Percentiles rank a stretch among this genome's conserved stretches.
These are phyloP conservation scores for Podocnemis expansa DNA, from an alignment of 2,113 vertebrate species.

Conservation along the genomic window DNA sequence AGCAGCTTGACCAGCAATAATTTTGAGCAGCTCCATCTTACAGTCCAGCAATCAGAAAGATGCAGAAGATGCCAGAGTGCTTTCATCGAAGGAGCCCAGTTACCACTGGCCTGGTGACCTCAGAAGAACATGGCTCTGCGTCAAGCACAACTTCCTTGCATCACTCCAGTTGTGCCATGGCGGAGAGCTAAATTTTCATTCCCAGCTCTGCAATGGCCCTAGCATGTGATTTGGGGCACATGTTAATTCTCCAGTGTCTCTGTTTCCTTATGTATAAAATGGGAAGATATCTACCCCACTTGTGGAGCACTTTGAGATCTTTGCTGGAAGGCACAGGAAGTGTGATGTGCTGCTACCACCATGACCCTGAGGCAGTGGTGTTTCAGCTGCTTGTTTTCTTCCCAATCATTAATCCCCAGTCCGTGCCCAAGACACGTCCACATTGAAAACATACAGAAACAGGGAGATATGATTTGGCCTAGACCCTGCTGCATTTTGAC, in stretches of 20 bases:
- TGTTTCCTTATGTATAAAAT: slow-evolving; percentile 26
- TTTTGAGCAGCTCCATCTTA: neutral
- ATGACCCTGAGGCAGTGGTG: slow-evolving; percentile 59
- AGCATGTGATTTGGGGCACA: rapidly evolving
- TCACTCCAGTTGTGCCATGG: neutral
- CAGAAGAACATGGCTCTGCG: neutral
- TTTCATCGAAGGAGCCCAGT: neutral
- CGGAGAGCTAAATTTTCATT: neutral
- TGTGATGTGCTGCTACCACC: slow-evolving; percentile 35
- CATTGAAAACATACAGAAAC: neutral
- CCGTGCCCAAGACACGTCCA: slow-evolving; percentile 37
- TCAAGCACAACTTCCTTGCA: neutral
- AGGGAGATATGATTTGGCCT: rapidly evolving
- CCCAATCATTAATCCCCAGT: slow-evolving; percentile 19
- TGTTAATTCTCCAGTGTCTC: neutral
- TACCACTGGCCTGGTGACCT: neutral
- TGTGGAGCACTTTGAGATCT: neutral
- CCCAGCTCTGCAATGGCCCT: neutral
- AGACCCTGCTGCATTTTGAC: neutral
- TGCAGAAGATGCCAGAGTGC: neutral
- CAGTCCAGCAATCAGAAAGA: neutral
- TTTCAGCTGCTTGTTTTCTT: slow-evolving; percentile 53
- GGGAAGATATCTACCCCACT: neutral
- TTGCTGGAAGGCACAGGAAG: slow-evolving; percentile 13
- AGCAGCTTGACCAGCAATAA: rapidly evolving